Percentiles rank a stretch among this genome's conserved stretches.
Evolutionary conservation across 2,797 vertebrate species (phyloP).

Genomic region (Siniperca undulata): DNA sequence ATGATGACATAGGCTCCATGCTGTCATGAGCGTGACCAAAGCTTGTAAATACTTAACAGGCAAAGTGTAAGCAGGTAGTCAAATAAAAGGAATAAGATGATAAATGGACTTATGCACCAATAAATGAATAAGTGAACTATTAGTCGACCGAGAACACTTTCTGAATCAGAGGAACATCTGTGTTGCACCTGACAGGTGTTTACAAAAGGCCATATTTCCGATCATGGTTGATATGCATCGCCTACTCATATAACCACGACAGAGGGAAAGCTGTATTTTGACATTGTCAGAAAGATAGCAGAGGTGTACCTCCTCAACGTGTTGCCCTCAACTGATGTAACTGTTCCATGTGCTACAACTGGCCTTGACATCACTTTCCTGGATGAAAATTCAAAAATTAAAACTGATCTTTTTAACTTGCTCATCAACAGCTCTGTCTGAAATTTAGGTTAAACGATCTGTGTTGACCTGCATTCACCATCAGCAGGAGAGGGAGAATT

Average conservation of each 20-base stretch:
- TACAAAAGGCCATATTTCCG: not conserved
- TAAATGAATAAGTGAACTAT: not conserved
- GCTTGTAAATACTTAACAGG: not conserved
- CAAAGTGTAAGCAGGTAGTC: no score
- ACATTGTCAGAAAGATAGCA: not conserved
- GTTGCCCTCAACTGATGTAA: not conserved
- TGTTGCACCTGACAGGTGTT: not conserved
- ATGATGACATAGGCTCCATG: not conserved
- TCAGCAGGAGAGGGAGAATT: slow-evolving; percentile 13
- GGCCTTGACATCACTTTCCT: slow-evolving; percentile 21
- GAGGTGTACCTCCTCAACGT: slow-evolving; percentile 11
- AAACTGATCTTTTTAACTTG: slow-evolving; percentile 37
- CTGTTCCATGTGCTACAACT: slow-evolving; percentile 29
- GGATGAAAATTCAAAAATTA: not conserved
- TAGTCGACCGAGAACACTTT: not conserved
- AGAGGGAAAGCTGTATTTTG: not conserved
- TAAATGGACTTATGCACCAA: not conserved
- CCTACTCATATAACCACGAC: not conserved
- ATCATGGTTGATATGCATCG: not conserved
- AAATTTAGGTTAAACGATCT: slow-evolving; percentile 44
- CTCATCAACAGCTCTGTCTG: slow-evolving; percentile 10
- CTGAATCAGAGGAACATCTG: not conserved
- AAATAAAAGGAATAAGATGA: not conserved
- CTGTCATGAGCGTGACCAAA: not conserved
- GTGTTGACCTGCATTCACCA: slow-evolving; percentile 44